Percentiles rank a stretch among this genome's conserved stretches.
Evolutionary conservation across 2,888 invertebrate species (phyloP).

Genomic region (Mycalesis mineus): DNA sequence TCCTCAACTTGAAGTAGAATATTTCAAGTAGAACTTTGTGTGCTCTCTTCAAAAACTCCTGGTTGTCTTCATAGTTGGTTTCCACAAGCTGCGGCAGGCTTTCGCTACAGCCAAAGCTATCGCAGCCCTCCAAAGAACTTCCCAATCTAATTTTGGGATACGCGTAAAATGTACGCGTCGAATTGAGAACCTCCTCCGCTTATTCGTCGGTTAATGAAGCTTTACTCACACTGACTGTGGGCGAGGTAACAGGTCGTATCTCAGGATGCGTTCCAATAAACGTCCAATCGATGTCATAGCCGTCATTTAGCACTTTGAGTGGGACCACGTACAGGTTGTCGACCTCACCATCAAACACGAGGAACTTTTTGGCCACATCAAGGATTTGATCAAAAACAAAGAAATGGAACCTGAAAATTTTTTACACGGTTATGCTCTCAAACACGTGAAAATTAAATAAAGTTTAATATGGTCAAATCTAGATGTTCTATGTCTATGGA

Average conservation of each 20-base stretch:
- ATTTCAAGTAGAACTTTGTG: constrained; percentile 95
- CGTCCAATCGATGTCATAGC: constrained; percentile 80
- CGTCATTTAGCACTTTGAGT: constrained; percentile 46
- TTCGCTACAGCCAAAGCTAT: constrained; percentile 87
- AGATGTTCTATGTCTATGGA: too few species aligned
- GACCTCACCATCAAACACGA: constrained; percentile 76
- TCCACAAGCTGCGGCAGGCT: constrained; percentile 87
- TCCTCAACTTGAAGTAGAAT: constrained; percentile 95
- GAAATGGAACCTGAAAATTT: constrained; percentile 80
- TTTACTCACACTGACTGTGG: constrained; percentile 62
- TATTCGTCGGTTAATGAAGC: too few species aligned
- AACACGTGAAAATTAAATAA: too few species aligned
- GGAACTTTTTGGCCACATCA: constrained; percentile 79
- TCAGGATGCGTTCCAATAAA: constrained; percentile 67
- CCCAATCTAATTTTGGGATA: too few species aligned
- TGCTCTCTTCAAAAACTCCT: constrained; percentile 90
- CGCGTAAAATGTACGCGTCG: too few species aligned
- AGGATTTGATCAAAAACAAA: constrained; percentile 86
- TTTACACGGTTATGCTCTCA: too few species aligned
- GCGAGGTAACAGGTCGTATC: constrained; percentile 56
- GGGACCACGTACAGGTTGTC: constrained; percentile 78
- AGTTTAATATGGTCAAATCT: too few species aligned
- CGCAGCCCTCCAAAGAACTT: too few species aligned
- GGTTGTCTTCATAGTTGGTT: constrained; percentile 86
- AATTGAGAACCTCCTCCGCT: too few species aligned